Percentiles rank a stretch among this genome's conserved stretches.
Evolutionary conservation across 2,888 invertebrate genomes (phyloP).

Genomic region (Tenthredo livida): DNA sequence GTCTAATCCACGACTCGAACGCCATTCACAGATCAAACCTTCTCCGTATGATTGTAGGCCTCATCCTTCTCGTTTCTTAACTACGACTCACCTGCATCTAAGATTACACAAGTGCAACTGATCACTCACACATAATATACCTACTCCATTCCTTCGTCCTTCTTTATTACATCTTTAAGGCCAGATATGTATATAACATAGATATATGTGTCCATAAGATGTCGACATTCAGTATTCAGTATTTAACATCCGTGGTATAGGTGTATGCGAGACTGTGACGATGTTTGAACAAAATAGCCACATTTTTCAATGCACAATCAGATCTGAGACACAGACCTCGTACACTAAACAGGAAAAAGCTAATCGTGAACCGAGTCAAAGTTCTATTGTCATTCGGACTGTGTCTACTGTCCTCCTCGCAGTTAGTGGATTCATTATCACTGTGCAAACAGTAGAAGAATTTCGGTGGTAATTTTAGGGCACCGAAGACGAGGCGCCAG

Average conservation of each 20-base stretch:
- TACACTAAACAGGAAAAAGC: background rate
- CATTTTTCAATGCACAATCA: background rate
- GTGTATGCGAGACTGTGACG: background rate
- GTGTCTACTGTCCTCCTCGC: background rate
- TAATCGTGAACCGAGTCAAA: background rate
- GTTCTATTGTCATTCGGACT: background rate
- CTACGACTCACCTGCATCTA: background rate
- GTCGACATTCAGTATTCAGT: background rate
- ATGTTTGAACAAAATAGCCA: background rate
- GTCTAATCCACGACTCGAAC: background rate
- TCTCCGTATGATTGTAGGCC: background rate
- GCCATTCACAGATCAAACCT: background rate
- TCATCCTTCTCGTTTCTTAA: constrained; percentile 9
- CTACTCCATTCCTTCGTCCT: background rate
- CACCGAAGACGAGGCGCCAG: background rate
- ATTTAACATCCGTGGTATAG: background rate
- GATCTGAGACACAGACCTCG: background rate
- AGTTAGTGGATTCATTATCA: background rate
- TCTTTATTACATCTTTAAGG: background rate
- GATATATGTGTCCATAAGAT: background rate
- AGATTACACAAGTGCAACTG: background rate
- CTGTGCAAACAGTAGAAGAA: background rate
- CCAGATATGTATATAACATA: background rate
- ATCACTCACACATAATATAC: constrained; percentile 1
- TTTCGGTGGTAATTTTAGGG: background rate